These are phyloP conservation scores for Drosophila mojavensis DNA, from an alignment of 1,140 invertebrate species.

Conservation along the genomic window DNA sequence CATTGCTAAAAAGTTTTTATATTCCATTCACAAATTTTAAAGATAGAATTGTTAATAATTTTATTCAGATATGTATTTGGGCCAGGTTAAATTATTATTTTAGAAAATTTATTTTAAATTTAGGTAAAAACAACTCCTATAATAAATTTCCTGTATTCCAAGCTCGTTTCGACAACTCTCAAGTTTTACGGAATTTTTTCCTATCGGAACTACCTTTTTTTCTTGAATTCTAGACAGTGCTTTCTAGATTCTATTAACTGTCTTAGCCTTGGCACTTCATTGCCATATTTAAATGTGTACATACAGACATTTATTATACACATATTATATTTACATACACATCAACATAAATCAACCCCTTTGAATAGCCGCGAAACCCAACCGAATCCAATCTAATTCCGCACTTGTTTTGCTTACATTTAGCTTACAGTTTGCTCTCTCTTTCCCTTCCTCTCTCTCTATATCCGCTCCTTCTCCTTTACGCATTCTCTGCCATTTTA, in stretches of 20 bases:
- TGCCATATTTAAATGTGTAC: conserved; percentile 3
- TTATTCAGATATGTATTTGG: no score
- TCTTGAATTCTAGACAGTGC: conserved; percentile 12
- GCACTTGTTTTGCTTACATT: conserved; percentile 25
- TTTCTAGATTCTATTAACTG: conserved; percentile 34
- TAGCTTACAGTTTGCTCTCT: conserved; percentile 3
- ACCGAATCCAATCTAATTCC: conserved; percentile 48
- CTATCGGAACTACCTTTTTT: background rate
- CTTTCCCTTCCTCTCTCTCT: background rate
- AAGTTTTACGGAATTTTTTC: background rate
- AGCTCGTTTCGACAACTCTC: background rate
- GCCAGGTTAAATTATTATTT: no score
- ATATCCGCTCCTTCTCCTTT: background rate
- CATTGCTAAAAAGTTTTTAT: no score
- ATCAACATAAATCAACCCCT: conserved; percentile 17
- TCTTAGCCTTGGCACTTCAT: conserved; percentile 39
- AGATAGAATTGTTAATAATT: no score
- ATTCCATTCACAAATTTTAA: no score
- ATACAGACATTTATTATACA: conserved; percentile 23
- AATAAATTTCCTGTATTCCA: background rate
- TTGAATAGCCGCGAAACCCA: conserved; percentile 39
- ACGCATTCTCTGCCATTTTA: conserved; percentile 3
- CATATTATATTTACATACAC: background rate
- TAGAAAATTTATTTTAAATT: no score
- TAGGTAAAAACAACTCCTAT: background rate